Percentiles rank a stretch among this genome's conserved stretches.
Evolutionary conservation across 2,113 vertebrate genomes (phyloP).

Genomic region (Burhinus bistriatus): DNA sequence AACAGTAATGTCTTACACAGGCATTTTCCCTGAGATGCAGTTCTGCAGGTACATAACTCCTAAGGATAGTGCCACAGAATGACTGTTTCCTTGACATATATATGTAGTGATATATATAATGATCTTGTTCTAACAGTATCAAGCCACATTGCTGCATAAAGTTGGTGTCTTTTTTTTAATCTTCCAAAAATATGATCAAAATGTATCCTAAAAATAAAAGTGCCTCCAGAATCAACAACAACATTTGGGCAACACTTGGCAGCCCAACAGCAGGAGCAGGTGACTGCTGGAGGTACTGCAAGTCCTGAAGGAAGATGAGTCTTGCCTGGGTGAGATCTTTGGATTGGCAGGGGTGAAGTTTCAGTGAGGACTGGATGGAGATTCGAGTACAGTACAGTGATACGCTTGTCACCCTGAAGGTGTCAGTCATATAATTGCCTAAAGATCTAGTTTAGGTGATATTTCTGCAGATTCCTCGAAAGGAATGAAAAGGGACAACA

Average conservation of each 20-base stretch:
- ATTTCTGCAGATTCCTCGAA: neutral
- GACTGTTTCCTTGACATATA: neutral
- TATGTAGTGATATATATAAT: neutral
- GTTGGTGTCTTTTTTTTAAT: neutral
- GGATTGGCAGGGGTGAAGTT: neutral
- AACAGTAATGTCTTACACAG: neutral
- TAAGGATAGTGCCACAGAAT: neutral
- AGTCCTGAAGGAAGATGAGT: neutral
- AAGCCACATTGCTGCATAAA: neutral
- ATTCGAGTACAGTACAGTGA: neutral
- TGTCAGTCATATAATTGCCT: neutral
- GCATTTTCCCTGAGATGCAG: neutral
- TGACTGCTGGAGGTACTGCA: too few relatives aligned
- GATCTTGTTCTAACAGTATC: neutral
- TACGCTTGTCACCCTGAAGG: neutral
- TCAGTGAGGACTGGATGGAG: neutral
- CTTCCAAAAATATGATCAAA: neutral
- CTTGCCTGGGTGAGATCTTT: neutral
- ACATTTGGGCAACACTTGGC: neutral
- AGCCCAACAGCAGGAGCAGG: neutral
- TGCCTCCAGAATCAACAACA: neutral
- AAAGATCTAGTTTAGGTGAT: neutral
- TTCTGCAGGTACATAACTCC: neutral
- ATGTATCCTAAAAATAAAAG: neutral
- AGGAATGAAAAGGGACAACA: neutral